Percentiles rank a stretch among this genome's conserved stretches.
Conservation (phyloP, 2,113 vertebrate genomes). For the Noturus placidus region DNA sequence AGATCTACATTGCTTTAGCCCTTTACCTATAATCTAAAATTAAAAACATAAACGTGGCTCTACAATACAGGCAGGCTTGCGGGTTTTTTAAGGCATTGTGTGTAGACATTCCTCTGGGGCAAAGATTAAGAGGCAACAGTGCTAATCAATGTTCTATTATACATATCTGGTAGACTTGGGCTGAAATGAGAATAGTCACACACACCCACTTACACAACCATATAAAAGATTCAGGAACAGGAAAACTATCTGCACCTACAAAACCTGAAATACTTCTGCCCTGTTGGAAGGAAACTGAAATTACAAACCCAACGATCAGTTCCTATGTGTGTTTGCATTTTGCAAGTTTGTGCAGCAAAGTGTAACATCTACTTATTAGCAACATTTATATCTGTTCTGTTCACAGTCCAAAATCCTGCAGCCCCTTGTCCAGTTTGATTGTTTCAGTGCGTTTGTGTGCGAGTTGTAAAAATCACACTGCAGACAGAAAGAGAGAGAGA, state of each 20-base stretch:
- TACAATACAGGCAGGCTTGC: neutral
- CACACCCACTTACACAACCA: slow-evolving; percentile 33
- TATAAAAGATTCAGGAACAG: neutral
- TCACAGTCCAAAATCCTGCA: slow-evolving; percentile 48
- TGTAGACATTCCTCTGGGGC: neutral
- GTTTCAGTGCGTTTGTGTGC: neutral
- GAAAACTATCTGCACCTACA: neutral
- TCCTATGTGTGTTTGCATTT: neutral
- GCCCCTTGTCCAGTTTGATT: slow-evolving; percentile 18
- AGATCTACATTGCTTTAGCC: neutral
- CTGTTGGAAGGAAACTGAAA: slow-evolving; percentile 33
- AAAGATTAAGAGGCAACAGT: neutral
- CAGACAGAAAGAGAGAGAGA: slow-evolving; percentile 13
- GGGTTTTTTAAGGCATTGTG: neutral
- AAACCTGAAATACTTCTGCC: slow-evolving; percentile 33
- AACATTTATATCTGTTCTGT: slow-evolving; percentile 20
- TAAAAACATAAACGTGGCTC: neutral
- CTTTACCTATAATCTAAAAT: neutral
- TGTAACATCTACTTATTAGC: slow-evolving; percentile 40
- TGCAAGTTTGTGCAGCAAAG: neutral
- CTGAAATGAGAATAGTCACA: neutral
- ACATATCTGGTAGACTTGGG: neutral
- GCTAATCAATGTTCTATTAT: slow-evolving; percentile 2
- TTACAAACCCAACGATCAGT: slow-evolving; percentile 4
- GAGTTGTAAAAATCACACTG: slow-evolving; percentile 8